A percentile compares a stretch with the other conserved stretches of the same genome.
Evolutionary conservation across 2,797 vertebrate genomes (phyloP).

Genomic region (Molothrus aeneus): DNA sequence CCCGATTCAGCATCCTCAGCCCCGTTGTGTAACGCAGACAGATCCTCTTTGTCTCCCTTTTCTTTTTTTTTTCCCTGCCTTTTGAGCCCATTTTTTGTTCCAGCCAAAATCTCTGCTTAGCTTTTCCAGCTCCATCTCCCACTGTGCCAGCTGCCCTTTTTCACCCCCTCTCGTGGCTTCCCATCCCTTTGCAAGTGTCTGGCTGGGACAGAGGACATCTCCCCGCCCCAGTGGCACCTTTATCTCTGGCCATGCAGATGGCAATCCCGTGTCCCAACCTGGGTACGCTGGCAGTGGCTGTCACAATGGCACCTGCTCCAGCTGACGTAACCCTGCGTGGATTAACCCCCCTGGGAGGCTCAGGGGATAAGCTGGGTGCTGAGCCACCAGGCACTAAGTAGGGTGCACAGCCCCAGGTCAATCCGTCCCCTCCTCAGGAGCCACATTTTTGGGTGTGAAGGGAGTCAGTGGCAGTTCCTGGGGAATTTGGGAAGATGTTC

Average conservation of each 20-base stretch:
- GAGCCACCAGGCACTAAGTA: not conserved
- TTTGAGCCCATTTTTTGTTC: not conserved
- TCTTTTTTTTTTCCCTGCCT: not conserved
- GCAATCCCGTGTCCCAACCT: not conserved
- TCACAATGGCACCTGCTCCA: not conserved
- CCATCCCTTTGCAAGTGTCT: not conserved
- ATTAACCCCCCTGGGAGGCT: not conserved
- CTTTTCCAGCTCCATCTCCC: not conserved
- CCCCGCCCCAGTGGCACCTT: not conserved
- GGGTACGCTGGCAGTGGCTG: not conserved
- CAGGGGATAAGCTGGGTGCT: slow-evolving; percentile 40
- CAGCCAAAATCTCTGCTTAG: not conserved
- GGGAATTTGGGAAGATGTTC: not conserved
- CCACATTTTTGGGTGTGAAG: not conserved
- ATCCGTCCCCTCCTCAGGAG: not conserved
- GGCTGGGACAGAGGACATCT: not conserved
- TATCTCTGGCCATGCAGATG: not conserved
- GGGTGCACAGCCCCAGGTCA: not conserved
- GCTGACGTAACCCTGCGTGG: not conserved
- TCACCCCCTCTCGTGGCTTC: not conserved
- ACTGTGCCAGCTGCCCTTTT: not conserved
- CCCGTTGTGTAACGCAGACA: slow-evolving; percentile 8
- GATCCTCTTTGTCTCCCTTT: slow-evolving; percentile 28
- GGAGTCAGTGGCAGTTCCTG: rapidly evolving
- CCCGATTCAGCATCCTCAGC: not conserved